Evolutionary conservation across 2,113 vertebrate genomes (phyloP), one percentile per base, ranked within the genome.

Genomic region (Narcine bancroftii): DNA sequence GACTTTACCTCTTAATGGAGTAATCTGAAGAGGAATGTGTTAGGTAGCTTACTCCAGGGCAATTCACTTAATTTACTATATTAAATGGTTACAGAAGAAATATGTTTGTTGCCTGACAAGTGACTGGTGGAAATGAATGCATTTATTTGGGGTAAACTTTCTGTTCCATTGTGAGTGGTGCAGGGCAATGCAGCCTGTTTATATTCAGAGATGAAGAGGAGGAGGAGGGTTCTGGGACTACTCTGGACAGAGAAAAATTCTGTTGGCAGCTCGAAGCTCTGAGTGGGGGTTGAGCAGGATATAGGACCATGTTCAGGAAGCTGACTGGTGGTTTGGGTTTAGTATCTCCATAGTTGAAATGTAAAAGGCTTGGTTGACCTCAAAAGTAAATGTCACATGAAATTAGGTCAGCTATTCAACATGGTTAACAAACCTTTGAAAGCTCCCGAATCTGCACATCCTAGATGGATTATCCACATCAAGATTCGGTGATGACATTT

Each of bases 51-150:
- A 56, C 15, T n/a, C 19, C 33, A n/a, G 56, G n/a, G 81, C 56
- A 87, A 69, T 60, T 33, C 56, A 17, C 81, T 87, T 33, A 60
- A 36, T 87, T 87, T 87, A 36, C 36, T 87, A 33, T 87, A 63
- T 21, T 87, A 87, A 87, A 85, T 85, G 81, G 13, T 53, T 36
- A 81, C 29, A 60, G n/a, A 87, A 5, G 56, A 63, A 87, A 87
- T 33, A 56, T 60, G 53, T 60, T 87, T 33, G 81, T 33, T 63
- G 53, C n/a, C 53, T 60, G 2, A 2, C 60, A 60, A 83, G 36
- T 53, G 17, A 56, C 53, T 87, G 21, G 53, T 21, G 36, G 56
- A 87, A 87, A 26, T 24, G 50, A 56, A 26, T 33, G 29, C 47
- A 60, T 56, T 36, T 36, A 60, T 63, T 63, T 60, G 56, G 53